Evolutionary conservation across 1,140 invertebrate species (phyloP), one percentile per base, ranked within the genome.

Genomic region (Latrodectus geometricus): DNA sequence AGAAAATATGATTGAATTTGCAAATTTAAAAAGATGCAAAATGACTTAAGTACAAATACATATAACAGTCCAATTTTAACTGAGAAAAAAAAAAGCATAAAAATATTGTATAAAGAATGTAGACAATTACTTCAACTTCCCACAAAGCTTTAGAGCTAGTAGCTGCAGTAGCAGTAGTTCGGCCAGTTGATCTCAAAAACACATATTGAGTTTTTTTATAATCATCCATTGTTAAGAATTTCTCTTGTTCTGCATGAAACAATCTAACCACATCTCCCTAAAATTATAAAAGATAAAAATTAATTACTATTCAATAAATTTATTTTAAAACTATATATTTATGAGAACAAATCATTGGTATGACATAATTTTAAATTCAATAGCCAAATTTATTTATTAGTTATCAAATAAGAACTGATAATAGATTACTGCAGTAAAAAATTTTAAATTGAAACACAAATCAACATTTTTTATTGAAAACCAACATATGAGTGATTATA

Each of bases 241-340:
- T 99, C 92, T 99, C 98, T 91, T 99, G 96, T 90, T 99, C 98
- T 5, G 98, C 98, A 91, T 99, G 99, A 92, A 99, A 99, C 72
- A 99, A 91, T 61, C 99, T 93, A n/a, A 99, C 96, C 1, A 99
- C 98, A 92, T 99, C 98, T 17, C 98, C 98, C 93, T 93, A 88
- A 35, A 88, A 89, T 49, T 50, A 89, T 20, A 80, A 66, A 82
- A 61, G 20, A 23, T n/a, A 35, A 87, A n/a, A 83, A 15, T 84
- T 54, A 66, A 15, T 48, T 15, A 52, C 21, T 8, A 9, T 74
- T 52, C n/a, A 21, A 20, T 21, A 21, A 72, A 20, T 14, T 12
- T 14, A 9, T 12, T 72, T 72, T 72, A 20, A 72, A 72, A 20
- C 2, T 72, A 21, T n/a, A n/a, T n/a, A n/a, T n/a, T 23, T 72